Evolutionary conservation across 1,140 invertebrate species (phyloP), one percentile per base, ranked within the genome.

Genomic region (Wiebesia pumilae): DNA sequence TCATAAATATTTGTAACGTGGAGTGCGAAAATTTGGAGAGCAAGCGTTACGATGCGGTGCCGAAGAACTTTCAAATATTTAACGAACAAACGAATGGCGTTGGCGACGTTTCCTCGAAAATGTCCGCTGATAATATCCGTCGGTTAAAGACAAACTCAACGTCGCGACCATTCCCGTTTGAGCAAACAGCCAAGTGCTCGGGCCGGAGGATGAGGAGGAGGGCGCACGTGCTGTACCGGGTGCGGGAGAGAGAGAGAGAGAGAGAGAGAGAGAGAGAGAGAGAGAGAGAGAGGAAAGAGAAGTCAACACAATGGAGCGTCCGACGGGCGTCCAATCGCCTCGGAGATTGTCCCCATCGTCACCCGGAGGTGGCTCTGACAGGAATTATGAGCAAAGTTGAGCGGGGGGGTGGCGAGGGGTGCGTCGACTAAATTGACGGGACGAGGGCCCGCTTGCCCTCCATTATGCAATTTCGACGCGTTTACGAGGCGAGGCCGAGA

Each of bases 311-410:
- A 93, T 91, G 91, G 80, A 90, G 40, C 69, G 35, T 83, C 81
- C 81, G 40, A 91, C 91, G 86, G 87, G 24, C 69, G 35, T 71
- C 81, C 81, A 47, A 92, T 92, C 87, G 88, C 27, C 69, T 24
- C 7, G 1, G 67, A 47, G 9, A 24, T 40, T 33, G 38, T 40
- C 58, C 35, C 38, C n/a, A 54, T 83, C 92, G 92, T 93, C 93
- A 93, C 92, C 91, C 93, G 91, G 91, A 94, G 93, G 93, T 94
- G 93, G 90, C 93, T 93, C 91, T 93, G 92, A 93, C 94, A 91
- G 90, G 92, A 92, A 93, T 93, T 94, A 93, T 93, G 92, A 93
- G 93, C 93, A 73, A 21, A 47, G 77, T 35, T 2, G 38, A 21
- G 71, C 35, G 35, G 75, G 75, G 40, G 30, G 35, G 75, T 43